These are phyloP conservation scores for Lithobates sylvaticus DNA, from an alignment of 2,797 vertebrate species.

Conservation along the genomic window DNA sequence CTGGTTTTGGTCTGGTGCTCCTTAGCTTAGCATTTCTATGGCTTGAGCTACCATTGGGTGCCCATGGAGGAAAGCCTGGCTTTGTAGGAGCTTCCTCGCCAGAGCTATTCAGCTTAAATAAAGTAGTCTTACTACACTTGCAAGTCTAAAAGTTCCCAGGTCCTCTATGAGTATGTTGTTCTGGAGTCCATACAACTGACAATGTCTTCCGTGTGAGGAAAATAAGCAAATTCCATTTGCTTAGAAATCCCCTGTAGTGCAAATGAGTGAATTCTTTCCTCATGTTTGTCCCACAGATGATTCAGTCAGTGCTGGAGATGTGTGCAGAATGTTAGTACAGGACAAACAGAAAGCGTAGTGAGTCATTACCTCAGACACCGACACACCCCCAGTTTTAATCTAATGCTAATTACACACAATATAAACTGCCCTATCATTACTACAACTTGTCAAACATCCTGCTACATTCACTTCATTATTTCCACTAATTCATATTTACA, in stretches of 20 bases:
- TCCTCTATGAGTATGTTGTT: no score
- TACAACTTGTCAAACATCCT: neutral
- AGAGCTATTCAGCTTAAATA: no score
- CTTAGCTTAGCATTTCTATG: no score
- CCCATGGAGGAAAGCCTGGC: no score
- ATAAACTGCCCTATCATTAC: neutral
- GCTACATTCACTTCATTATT: neutral
- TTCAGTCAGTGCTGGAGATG: constrained; percentile 1
- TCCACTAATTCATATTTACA: neutral
- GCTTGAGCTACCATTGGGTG: no score
- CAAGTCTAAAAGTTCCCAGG: no score
- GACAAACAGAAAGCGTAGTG: neutral
- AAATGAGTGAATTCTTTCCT: neutral
- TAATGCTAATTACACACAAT: neutral
- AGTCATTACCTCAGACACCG: neutral
- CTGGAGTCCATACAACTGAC: no score
- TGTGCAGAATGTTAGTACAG: constrained; percentile 1
- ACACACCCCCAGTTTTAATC: neutral
- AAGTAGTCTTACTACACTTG: no score
- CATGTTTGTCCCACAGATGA: neutral
- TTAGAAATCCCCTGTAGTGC: neutral
- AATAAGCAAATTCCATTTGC: neutral
- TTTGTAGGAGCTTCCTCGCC: no score
- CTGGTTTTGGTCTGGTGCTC: no score
- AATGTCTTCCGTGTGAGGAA: neutral